Evolutionary conservation across 2,888 invertebrate genomes (phyloP), one percentile per base, ranked within the genome.

Genomic region (Crossocerus cetratus): DNA sequence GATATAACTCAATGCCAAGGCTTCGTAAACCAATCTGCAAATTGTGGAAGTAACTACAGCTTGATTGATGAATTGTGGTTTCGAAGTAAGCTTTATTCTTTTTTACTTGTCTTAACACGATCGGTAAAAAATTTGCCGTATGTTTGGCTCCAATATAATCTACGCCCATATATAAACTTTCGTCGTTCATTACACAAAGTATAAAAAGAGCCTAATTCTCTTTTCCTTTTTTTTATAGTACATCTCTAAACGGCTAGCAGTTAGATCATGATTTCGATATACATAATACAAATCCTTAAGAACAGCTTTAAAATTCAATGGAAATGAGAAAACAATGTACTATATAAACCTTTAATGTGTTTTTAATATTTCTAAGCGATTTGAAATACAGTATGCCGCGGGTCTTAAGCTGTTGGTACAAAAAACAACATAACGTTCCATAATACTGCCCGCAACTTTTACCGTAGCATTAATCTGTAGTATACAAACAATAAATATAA

Each of bases 401-500:
- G 32, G 32, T 32, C 32, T 32, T 32, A 32, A 32, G 32, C 8
- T 32, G 11, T 32, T 32, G 32, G 5, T 32, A 32, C 32, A 32
- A 32, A 32, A 32, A 32, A 32, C 32, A 32, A 32, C 32, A 32
- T 11, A 32, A 32, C 32, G 32, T 8, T 32, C 11, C 32, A 32
- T 32, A 32, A 32, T 32, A 32, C 32, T 32, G 32, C 32, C 32
- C 32, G 32, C 32, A 32, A 32, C 5, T 32, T 32, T 18, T 16
- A 54, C 22, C 44, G 32, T 16, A 58, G 49, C 65, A 58, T 56
- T 61, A 59, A 59, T 65, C 54, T 49, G 49, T 16, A 49, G 43
- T 67, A 67, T 55, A 72, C 56, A 65, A 83, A 81, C 72, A 83
- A 83, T 83, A 83, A 83, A 82, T 83, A 83, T 77, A 75, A 63